A percentile compares a stretch with the other conserved stretches of the same genome.
Conservation (phyloP, 2,888 invertebrate genomes). For the Melieria picta region DNA sequence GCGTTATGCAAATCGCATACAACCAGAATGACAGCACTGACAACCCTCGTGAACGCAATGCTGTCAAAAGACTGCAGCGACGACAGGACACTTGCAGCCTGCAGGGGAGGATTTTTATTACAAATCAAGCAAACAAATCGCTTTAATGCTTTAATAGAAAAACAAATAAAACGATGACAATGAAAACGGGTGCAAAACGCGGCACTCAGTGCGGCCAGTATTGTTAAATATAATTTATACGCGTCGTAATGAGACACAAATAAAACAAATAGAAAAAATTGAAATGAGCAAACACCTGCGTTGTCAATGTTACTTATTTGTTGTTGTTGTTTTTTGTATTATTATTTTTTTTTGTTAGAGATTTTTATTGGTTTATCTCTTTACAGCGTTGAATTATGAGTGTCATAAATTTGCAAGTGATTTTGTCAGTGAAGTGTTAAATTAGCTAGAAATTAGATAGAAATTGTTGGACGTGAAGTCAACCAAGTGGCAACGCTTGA, state of each 20-base stretch:
- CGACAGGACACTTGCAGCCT: slow-evolving; percentile 11
- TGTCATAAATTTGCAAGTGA: too few relatives aligned
- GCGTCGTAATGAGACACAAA: slow-evolving; percentile 11
- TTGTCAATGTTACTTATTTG: not conserved
- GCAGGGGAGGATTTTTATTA: slow-evolving; percentile 26
- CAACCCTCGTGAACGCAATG: not conserved
- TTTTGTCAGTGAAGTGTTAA: too few relatives aligned
- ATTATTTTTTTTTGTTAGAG: too few relatives aligned
- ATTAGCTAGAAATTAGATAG: too few relatives aligned
- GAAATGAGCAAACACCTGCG: slow-evolving; percentile 27
- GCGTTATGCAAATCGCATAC: slow-evolving; percentile 29
- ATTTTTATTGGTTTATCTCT: too few relatives aligned
- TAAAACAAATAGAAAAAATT: slow-evolving; percentile 2
- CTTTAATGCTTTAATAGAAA: slow-evolving; percentile 33
- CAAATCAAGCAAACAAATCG: slow-evolving; percentile 29
- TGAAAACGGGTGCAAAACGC: not conserved
- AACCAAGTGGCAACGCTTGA: too few relatives aligned
- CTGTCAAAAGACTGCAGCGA: slow-evolving; percentile 4
- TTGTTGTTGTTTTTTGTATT: too few relatives aligned
- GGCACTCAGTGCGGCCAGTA: not conserved
- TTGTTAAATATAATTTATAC: slow-evolving; percentile 12
- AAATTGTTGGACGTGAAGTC: too few relatives aligned
- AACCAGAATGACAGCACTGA: slow-evolving; percentile 6
- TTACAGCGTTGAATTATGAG: too few relatives aligned
- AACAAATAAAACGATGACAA: slow-evolving; percentile 27